phyloP scores from a whole-genome alignment of 2,113 vertebrate genomes.

The Campylomormyrus numenius region DNA sequence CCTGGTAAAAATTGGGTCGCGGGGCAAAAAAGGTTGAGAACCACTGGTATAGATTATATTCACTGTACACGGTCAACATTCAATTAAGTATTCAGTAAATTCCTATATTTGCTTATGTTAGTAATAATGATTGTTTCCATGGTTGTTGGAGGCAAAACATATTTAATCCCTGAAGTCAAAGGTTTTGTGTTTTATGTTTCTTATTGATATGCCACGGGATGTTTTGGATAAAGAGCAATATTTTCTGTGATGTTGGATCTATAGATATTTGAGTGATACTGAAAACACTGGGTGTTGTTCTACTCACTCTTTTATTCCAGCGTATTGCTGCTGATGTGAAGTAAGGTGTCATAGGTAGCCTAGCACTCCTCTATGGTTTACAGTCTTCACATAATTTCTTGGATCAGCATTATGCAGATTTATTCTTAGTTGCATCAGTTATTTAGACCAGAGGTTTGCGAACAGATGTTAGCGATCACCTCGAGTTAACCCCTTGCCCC shows the following conservation, averaged over 20 bases:
- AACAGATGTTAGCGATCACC: not conserved
- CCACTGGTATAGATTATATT: not conserved
- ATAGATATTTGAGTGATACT: not conserved
- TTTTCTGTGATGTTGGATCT: not conserved
- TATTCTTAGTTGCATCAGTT: not conserved
- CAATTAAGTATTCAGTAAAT: not conserved
- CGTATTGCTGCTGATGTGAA: not conserved
- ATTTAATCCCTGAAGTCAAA: not conserved
- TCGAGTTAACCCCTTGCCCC: not conserved
- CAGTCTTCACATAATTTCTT: not conserved
- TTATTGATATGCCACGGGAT: not conserved
- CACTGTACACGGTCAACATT: not conserved
- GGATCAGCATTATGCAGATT: not conserved
- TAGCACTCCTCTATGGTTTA: not conserved
- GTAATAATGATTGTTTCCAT: not conserved
- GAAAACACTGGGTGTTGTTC: not conserved
- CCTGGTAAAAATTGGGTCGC: too few species aligned
- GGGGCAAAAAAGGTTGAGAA: too few species aligned
- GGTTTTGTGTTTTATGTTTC: not conserved
- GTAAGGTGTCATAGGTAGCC: not conserved
- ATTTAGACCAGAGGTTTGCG: not conserved
- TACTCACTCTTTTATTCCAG: not conserved
- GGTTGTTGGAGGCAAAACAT: not conserved
- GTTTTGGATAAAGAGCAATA: not conserved
- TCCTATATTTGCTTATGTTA: not conserved